Evolutionary conservation across 2,797 vertebrate genomes (phyloP).

Genomic region (Helarctos malayanus): DNA sequence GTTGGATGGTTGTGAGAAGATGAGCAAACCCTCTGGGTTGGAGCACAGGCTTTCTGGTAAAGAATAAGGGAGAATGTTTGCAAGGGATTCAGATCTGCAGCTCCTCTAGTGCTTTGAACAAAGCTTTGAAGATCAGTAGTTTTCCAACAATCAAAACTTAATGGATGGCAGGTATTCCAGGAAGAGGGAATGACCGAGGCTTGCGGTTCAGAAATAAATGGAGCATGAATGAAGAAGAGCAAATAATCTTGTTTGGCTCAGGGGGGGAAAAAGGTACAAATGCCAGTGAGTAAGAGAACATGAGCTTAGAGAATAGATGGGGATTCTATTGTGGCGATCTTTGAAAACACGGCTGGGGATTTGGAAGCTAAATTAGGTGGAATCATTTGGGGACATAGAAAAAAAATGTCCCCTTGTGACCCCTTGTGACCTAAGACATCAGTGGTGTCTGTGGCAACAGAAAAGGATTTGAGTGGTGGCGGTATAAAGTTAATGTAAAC

Average conservation of each 20-base stretch:
- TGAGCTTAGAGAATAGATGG: slow-evolving; percentile 11
- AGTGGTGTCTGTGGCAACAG: neutral
- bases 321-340: neutral
- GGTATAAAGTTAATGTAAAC: slow-evolving; percentile 48
- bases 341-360: neutral
- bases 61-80: neutral
- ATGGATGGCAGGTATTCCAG: neutral
- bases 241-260: slow-evolving; percentile 61
- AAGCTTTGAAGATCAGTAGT: slow-evolving; percentile 54
- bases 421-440: neutral
- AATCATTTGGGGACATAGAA: neutral
- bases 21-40: neutral
- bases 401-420: neutral
- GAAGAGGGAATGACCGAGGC: neutral
- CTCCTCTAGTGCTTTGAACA: slow-evolving; percentile 11
- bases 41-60: neutral
- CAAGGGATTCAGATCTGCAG: neutral
- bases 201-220: slow-evolving; percentile 44
- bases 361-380: neutral
- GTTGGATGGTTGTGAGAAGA: neutral
- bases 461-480: neutral
- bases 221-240: neutral
- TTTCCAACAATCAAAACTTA: slow-evolving; percentile 50
- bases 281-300: neutral
- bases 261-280: neutral